Evolutionary conservation across 2,888 invertebrate species (phyloP), one percentile per base, ranked within the genome.

Genomic region (Cheilosia urbana): DNA sequence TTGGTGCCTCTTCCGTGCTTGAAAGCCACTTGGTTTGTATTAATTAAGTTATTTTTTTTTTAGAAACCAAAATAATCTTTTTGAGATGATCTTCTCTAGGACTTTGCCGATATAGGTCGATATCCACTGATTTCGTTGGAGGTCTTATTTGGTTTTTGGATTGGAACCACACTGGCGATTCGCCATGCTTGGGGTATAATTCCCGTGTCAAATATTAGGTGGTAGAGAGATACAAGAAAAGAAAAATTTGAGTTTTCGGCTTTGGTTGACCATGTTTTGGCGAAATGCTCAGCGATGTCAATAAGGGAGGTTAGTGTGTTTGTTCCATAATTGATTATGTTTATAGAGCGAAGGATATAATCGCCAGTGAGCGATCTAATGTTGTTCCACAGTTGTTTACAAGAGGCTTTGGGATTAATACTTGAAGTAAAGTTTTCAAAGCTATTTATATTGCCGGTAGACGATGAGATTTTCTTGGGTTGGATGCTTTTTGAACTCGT

Each of bases 401-500:
- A 37, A 21, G 62, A 45, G 6, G 45, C n/a, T 15, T 19, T 21
- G 2, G n/a, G 15, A 30, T 21, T 66, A 15, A 66, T 53, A 24
- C 24, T 66, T n/a, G 6, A 13, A 3, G 65, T 51, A 21, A 40
- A 37, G 5, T 45, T 24, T 13, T 51, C 65, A 24, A 66, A 66
- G 37, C 37, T 58, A 49, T 15, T 58, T 58, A 0, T 24, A 4
- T 30, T 58, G 58, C 0, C 49, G 30, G 11, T 71, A 71, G 11
- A 2, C 13, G 15, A 63, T 63, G 9, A 63, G 65, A 9, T 66
- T 51, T 34, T 34, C 6, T 2, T 51, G 11, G 15, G 1, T 13
- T 1, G 49, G 51, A n/a, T 65, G 13, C 13, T 65, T 65, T 49
- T 51, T 49, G 13, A 65, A 51, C 9, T 51, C 21, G 4, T 65